A percentile compares a stretch with the other conserved stretches of the same genome.
phyloP scores from a whole-genome alignment of 2,113 vertebrate species.

The Sialia sialis region DNA sequence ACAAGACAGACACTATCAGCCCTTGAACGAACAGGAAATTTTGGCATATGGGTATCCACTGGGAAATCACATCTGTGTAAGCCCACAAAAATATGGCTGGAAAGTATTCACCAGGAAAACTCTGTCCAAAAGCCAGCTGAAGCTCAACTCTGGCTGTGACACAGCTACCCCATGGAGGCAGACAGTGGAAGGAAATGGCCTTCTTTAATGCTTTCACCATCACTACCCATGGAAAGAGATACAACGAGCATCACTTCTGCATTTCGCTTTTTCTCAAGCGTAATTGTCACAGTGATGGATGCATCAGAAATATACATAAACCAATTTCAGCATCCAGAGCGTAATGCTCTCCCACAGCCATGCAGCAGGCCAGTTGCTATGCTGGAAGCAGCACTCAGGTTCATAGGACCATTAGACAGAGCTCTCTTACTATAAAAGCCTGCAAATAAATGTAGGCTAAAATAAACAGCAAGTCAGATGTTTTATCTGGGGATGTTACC shows the following conservation, averaged over 20 bases:
- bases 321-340: not conserved
- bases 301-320: conserved; percentile 18
- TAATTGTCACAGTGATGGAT: conserved; percentile 35
- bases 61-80: conserved; percentile 49
- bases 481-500: conserved; percentile 61
- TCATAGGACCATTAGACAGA: conserved; percentile 19
- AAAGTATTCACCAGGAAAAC: conserved; percentile 31
- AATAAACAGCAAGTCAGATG: conserved; percentile 66
- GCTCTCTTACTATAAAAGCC: conserved; percentile 45
- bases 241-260: not conserved
- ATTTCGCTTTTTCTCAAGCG: not conserved
- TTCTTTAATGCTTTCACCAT: not conserved
- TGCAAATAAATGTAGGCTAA: conserved; percentile 52
- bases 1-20: not conserved
- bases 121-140: not conserved
- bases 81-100: not conserved
- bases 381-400: not conserved
- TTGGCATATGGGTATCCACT: not conserved
- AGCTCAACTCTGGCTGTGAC: not conserved
- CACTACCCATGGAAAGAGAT: not conserved
- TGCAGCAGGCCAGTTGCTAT: not conserved
- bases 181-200: not conserved
- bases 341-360: not conserved
- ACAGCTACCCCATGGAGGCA: not conserved
- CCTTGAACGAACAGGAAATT: conserved; percentile 8